These are phyloP conservation scores for Heteropelma amictum DNA, from an alignment of 2,888 invertebrate species.

Conservation along the genomic window DNA sequence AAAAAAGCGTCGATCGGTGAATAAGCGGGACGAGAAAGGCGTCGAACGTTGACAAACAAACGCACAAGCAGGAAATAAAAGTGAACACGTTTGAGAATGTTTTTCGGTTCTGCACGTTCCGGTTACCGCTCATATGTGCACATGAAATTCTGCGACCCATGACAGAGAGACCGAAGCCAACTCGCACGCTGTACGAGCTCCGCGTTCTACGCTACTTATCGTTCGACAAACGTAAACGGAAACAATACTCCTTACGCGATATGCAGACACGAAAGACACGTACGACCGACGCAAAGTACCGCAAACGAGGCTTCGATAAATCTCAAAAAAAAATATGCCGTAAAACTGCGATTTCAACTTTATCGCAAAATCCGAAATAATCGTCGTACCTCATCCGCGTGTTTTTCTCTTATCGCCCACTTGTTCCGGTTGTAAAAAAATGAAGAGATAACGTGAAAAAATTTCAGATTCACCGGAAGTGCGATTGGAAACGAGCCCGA, in stretches of 20 bases:
- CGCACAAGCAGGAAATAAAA: conserved; percentile 19
- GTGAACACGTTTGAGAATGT: conserved; percentile 29
- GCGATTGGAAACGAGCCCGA: conserved; percentile 78
- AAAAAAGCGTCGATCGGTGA: background rate
- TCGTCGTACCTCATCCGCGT: too few relatives aligned
- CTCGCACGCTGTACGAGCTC: conserved; percentile 57
- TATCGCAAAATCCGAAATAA: too few relatives aligned
- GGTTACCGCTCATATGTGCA: conserved; percentile 16
- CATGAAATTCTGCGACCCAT: conserved; percentile 58
- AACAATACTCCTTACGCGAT: conserved; percentile 11
- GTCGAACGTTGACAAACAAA: too few relatives aligned
- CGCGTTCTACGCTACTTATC: conserved; percentile 46
- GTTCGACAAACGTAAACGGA: conserved; percentile 16
- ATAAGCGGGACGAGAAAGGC: too few relatives aligned
- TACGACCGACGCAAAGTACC: background rate
- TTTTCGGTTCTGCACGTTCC: conserved; percentile 36
- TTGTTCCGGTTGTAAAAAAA: background rate
- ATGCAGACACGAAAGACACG: background rate
- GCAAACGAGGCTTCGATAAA: background rate
- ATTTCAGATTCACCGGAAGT: conserved; percentile 80
- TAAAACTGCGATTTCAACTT: too few relatives aligned
- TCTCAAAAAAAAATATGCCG: too few relatives aligned
- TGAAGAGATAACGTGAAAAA: background rate
- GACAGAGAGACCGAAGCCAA: conserved; percentile 49
- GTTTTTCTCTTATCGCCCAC: too few relatives aligned